Conservation (phyloP, 2,113 vertebrate species). For the Oreocharis arfaki region DNA sequence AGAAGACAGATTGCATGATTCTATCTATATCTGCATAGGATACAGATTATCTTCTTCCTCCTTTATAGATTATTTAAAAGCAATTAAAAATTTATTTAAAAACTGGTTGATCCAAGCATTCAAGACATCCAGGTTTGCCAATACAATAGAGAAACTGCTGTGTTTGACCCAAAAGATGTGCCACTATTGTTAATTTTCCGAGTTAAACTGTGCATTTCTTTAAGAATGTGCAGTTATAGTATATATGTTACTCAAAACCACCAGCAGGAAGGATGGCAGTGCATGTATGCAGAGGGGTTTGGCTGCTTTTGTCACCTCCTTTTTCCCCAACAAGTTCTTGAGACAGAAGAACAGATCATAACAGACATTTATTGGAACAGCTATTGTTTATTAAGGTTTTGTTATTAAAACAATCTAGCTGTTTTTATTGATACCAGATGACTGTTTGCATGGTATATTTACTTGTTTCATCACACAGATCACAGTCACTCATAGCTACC, state of each 20-base stretch:
- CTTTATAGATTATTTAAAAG: neutral
- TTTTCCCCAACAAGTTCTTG: neutral
- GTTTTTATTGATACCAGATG: neutral
- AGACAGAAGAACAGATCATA: neutral
- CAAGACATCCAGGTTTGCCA: neutral
- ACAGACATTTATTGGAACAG: neutral
- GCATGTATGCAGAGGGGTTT: neutral
- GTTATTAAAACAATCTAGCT: neutral
- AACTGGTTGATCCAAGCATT: neutral
- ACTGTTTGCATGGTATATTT: neutral
- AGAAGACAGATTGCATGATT: neutral
- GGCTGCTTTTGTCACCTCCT: neutral
- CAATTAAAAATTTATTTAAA: neutral
- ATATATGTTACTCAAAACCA: neutral
- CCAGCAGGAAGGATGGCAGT: neutral
- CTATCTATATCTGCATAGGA: neutral
- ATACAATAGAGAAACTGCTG: neutral
- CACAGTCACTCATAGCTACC: neutral
- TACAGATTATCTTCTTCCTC: neutral
- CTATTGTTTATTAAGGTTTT: neutral
- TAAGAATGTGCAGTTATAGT: neutral
- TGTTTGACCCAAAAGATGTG: neutral
- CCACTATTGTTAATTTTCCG: neutral
- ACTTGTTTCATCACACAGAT: neutral
- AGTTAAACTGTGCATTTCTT: neutral